Evolutionary conservation across 2,888 invertebrate genomes (phyloP).

Genomic region (Ptychoptera contaminata): DNA sequence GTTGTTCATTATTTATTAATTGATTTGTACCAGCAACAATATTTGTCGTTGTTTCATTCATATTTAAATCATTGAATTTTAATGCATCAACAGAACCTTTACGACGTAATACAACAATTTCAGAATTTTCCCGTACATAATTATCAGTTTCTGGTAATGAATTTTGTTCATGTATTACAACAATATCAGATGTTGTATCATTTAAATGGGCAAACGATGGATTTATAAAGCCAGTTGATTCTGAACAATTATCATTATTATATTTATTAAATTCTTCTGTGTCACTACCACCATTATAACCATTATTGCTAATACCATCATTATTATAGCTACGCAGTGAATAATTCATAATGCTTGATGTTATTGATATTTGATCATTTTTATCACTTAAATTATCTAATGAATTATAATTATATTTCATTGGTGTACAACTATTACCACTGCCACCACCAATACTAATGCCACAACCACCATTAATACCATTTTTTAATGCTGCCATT

Average conservation of each 20-base stretch:
- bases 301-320: background rate
- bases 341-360: background rate
- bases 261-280: conserved; percentile 27
- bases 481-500: conserved; percentile 10
- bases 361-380: conserved; percentile 4
- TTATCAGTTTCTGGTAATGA: conserved; percentile 26
- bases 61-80: background rate
- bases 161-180: conserved; percentile 25
- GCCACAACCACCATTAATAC: conserved; percentile 11
- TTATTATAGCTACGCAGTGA: background rate
- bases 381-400: conserved; percentile 1
- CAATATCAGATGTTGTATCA: conserved; percentile 8
- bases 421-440: background rate
- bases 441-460: conserved; percentile 10
- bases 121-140: conserved; percentile 28
- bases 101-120: conserved; percentile 28
- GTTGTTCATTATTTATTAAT: conserved; percentile 19
- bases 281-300: conserved; percentile 13
- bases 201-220: conserved; percentile 29
- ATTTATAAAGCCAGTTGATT: conserved; percentile 27
- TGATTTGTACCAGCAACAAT: conserved; percentile 1
- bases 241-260: conserved; percentile 25
- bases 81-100: conserved; percentile 16
- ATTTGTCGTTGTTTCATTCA: conserved; percentile 7
- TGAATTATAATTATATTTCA: background rate